These are phyloP conservation scores for Icerya purchasi DNA, from an alignment of 2,888 invertebrate species.

Conservation along the genomic window DNA sequence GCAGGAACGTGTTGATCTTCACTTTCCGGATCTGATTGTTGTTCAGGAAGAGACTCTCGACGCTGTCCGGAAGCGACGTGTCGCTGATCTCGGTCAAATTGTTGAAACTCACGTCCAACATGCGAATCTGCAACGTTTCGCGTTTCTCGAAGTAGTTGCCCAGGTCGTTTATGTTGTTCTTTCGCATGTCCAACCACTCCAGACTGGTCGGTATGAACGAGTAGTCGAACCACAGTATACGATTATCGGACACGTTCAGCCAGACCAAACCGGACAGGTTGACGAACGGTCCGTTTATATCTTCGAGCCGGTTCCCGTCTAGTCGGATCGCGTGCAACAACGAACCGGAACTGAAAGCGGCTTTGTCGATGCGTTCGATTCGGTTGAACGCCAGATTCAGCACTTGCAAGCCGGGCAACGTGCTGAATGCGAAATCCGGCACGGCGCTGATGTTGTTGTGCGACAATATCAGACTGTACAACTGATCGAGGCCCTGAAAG, in stretches of 20 bases:
- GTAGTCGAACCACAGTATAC: slow-evolving; percentile 72
- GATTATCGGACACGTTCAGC: slow-evolving; percentile 81
- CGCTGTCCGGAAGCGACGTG: slow-evolving; percentile 57
- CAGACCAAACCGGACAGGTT: slow-evolving; percentile 63
- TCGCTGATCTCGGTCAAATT: slow-evolving; percentile 55
- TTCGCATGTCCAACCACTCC: slow-evolving; percentile 76
- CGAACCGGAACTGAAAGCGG: slow-evolving; percentile 55
- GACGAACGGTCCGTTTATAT: slow-evolving; percentile 63
- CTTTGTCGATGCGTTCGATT: slow-evolving; percentile 52
- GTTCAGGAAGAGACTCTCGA: slow-evolving; percentile 67
- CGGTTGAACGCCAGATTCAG: slow-evolving; percentile 72
- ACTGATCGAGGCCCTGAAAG: slow-evolving; percentile 60
- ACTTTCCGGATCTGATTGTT: slow-evolving; percentile 69
- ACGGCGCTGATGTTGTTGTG: slow-evolving; percentile 69
- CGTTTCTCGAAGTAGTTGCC: slow-evolving; percentile 50
- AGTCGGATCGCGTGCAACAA: slow-evolving; percentile 67
- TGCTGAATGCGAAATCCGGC: slow-evolving; percentile 54
- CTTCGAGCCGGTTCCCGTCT: slow-evolving; percentile 62
- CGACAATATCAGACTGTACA: slow-evolving; percentile 70
- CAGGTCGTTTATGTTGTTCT: slow-evolving; percentile 58
- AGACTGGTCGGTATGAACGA: slow-evolving; percentile 60
- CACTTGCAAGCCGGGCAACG: slow-evolving; percentile 59
- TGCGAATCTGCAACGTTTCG: slow-evolving; percentile 51
- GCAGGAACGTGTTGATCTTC: slow-evolving; percentile 71
- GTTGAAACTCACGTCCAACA: slow-evolving; percentile 75